These are phyloP conservation scores for Hippopotamyrus pictus DNA, from an alignment of 2,797 vertebrate genomes.

Conservation along the genomic window DNA sequence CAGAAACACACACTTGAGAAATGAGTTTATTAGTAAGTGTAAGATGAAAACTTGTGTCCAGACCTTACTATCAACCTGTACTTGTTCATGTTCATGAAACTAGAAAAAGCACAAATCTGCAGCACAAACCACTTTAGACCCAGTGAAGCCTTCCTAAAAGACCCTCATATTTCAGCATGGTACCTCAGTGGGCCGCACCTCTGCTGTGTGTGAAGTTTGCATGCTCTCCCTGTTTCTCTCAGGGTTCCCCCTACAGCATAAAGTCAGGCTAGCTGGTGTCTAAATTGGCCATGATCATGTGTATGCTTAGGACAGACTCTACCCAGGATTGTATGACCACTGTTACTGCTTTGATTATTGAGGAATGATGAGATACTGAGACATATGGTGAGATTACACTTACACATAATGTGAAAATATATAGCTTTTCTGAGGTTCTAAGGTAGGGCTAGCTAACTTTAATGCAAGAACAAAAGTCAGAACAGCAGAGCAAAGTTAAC, in stretches of 20 bases:
- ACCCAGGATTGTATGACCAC: not conserved
- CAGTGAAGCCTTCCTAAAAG: not conserved
- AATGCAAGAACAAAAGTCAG: not conserved
- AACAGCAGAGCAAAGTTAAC: not conserved
- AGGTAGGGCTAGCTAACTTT: not conserved
- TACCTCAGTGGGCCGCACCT: not conserved
- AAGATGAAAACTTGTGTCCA: not conserved
- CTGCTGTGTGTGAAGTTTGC: not conserved
- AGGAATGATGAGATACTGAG: not conserved
- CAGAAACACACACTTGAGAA: not conserved
- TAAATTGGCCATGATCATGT: not conserved
- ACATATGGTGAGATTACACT: not conserved
- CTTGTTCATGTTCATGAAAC: not conserved
- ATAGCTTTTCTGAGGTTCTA: not conserved
- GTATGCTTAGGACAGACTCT: not conserved
- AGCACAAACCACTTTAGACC: not conserved
- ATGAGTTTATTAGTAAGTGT: not conserved
- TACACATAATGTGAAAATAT: not conserved
- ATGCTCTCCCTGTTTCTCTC: not conserved
- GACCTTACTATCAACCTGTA: not conserved
- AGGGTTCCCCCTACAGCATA: not conserved
- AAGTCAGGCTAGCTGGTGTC: not conserved
- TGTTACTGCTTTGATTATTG: not conserved
- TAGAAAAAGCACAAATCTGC: not conserved
- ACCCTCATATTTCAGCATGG: not conserved